Conservation (phyloP, 2,888 invertebrate species). For the Belgica antarctica region DNA sequence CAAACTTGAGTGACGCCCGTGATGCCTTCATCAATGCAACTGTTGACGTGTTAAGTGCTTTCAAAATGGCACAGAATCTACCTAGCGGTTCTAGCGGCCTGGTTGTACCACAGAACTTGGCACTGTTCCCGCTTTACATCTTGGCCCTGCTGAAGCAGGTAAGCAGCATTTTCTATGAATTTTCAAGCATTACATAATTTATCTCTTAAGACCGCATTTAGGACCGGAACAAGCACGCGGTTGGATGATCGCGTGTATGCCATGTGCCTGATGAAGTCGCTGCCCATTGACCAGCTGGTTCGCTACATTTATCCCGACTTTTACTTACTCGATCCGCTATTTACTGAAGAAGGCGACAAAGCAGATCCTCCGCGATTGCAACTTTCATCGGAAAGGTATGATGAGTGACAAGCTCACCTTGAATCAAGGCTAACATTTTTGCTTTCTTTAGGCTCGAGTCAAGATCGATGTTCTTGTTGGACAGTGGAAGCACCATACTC, state of each 20-base stretch:
- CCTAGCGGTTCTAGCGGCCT: slow-evolving; percentile 63
- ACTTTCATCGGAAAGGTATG: slow-evolving; percentile 77
- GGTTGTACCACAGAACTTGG: slow-evolving; percentile 72
- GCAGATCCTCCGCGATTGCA: slow-evolving; percentile 75
- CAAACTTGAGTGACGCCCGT: slow-evolving; percentile 86
- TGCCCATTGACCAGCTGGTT: slow-evolving; percentile 77
- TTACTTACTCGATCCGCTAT: slow-evolving; percentile 79
- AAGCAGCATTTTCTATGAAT: slow-evolving; percentile 51
- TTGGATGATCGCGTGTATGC: slow-evolving; percentile 90
- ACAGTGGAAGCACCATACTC: slow-evolving; percentile 77
- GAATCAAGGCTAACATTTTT: no score
- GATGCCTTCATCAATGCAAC: slow-evolving; percentile 96
- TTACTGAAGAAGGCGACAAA: slow-evolving; percentile 55
- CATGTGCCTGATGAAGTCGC: slow-evolving; percentile 89
- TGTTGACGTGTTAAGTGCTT: slow-evolving; percentile 81
- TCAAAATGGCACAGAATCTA: slow-evolving; percentile 65
- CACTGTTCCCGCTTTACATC: slow-evolving; percentile 83
- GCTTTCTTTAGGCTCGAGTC: slow-evolving; percentile 67
- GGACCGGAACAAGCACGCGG: slow-evolving; percentile 81
- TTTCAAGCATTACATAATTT: slow-evolving; percentile 43
- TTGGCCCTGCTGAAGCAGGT: slow-evolving; percentile 85
- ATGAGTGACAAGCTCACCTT: no score
- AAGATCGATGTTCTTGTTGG: slow-evolving; percentile 88
- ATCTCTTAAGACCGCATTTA: slow-evolving; percentile 72
- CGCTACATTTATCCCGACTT: slow-evolving; percentile 88